Evolutionary conservation across 2,888 invertebrate genomes (phyloP), one percentile per base, ranked within the genome.

Genomic region (Coleophora deauratella): DNA sequence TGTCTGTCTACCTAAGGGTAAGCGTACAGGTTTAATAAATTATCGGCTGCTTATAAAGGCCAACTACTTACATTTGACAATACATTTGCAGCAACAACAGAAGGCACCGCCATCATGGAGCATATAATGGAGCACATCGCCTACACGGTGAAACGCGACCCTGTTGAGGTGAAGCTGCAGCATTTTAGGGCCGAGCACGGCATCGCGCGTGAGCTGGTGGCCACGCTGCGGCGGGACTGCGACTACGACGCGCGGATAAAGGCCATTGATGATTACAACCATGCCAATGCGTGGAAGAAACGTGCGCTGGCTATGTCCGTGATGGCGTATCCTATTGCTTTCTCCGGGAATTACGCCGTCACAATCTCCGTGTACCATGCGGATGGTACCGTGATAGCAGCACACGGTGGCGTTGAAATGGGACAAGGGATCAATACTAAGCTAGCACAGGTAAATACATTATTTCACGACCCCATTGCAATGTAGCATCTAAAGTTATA

Each of bases 341-440:
- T 87, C 42, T 75, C 62, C 3, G 88, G 88, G 15, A 87, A 86
- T 39, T 91, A 73, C 46, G 74, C 88, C 28, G 87, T 88, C 0
- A 80, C 88, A 10, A 87, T 93, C 30, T 87, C 90, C 0, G 87
- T 94, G 41, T 93, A 89, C 62, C 90, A 90, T 38, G 81, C 82
- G 0, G 91, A 92, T 63, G 92, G 90, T 0, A 88, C 89, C 0
- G 89, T 94, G 0, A 74, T 89, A 1, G 79, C 94, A 37, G 73
- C 88, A 0, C 92, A 93, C 51, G 91, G 89, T 1, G 92, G 91
- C 0, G 84, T 91, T 14, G 92, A 92, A 70, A 89, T 90, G 79
- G 94, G 94, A 0, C 94, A 95, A 71, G 94, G 94, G 0, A 88
- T 94, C 37, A 90, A 89, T 46, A 84, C 82, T 0, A 82, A 92